phyloP scores from a whole-genome alignment of 2,888 invertebrate species.

The Tubiluchus corallicola region DNA sequence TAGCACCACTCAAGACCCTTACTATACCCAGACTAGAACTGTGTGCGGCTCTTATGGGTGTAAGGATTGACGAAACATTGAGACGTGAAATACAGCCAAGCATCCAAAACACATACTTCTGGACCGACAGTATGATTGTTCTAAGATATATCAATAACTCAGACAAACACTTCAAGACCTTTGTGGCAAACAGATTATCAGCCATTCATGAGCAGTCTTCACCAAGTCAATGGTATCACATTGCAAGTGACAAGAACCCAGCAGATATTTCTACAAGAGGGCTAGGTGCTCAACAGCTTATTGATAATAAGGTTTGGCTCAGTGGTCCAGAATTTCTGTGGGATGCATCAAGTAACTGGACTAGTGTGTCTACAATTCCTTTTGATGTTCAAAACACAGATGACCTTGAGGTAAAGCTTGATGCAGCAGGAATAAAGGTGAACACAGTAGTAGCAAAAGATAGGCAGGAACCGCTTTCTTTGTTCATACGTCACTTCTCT shows the following conservation, averaged over 20 bases:
- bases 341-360: too few species aligned
- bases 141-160: constrained; percentile 2
- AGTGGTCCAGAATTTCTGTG: constrained; percentile 9
- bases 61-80: constrained; percentile 6
- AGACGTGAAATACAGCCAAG: too few species aligned
- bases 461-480: neutral
- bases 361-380: too few species aligned
- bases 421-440: neutral
- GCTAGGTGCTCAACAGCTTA: constrained; percentile 5
- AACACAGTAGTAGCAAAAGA: neutral
- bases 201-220: neutral
- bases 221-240: constrained; percentile 6
- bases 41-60: constrained; percentile 6
- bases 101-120: neutral
- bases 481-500: neutral
- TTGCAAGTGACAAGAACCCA: neutral
- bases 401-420: neutral
- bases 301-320: constrained; percentile 5
- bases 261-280: constrained; percentile 6
- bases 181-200: constrained; percentile 7
- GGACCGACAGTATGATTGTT: constrained; percentile 7
- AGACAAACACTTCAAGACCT: constrained; percentile 4
- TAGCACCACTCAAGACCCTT: constrained; percentile 7
- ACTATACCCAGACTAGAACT: constrained; percentile 10
- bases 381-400: constrained; percentile 5